Base-by-base conservation (phyloP, 2,113 vertebrate species). In the Triplophysa rosa region DNA sequence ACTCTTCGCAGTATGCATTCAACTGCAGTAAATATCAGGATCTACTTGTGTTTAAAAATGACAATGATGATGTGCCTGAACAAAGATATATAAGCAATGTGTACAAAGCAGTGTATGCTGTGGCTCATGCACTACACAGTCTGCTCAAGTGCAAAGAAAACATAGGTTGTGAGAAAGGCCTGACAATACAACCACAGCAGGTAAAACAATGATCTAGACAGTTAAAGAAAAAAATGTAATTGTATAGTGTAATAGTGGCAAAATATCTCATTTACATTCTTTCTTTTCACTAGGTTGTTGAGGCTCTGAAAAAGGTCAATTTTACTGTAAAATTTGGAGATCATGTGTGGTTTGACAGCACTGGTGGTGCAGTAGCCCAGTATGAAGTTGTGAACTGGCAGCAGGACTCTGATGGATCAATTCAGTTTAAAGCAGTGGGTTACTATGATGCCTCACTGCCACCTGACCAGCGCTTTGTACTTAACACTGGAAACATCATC, bases 381-480 rank as follows among this genome's bases (percentile, higher is more conserved):
- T 93, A 92, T 67, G 91, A 93, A 52, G 84, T 93, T 74, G 85
- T 93, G 47, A 93, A 93, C 85, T 93, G 42, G 42, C 42, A 45
- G 42, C 42, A 45, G 42, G 42, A 45, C 11, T 45, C 10, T 11
- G 42, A 45, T 45, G 42, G 42, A 45, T 45, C 42, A 45, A 2
- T 45, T 45, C 42, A 45, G 42, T 45, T 45, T 45, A 45, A 45
- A 58, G 19, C 16, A 21, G 19, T 58, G n/a, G 42, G 42, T 45
- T 45, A 45, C 11, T 45, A 45, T 45, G 42, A 45, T 45, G 42
- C 42, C 11, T 45, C 42, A 45, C 42, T 45, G 10, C 42, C 42
- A 1, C 42, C 42, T 45, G 42, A 45, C 42, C 42, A 45, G 42
- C 42, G 42, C 8, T 45, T 45, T 45, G 91, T 89, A 26, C 86